Conservation (phyloP, 2,888 invertebrate species). For the Nemapogon koenigi region DNA sequence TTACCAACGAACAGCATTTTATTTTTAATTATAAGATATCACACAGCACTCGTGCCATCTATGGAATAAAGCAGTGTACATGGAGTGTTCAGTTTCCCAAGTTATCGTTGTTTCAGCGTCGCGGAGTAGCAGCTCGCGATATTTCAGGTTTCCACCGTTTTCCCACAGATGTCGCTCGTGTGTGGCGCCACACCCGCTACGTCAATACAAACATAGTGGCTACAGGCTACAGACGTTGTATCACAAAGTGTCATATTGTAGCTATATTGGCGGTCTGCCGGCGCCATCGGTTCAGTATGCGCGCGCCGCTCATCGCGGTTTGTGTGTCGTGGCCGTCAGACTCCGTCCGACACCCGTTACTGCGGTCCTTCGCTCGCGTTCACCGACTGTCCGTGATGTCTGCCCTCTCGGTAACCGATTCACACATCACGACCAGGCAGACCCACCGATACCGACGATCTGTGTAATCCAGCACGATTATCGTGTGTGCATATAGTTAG, state of each 20-base stretch:
- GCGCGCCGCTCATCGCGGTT: constrained; percentile 32
- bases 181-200: constrained; percentile 21
- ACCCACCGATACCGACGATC: no score
- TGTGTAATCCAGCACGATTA: no score
- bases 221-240: no score
- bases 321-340: constrained; percentile 44
- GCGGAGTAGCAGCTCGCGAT: no score
- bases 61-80: not conserved
- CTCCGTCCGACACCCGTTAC: constrained; percentile 29
- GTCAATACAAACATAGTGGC: constrained; percentile 54
- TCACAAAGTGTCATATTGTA: no score
- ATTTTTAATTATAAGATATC: no score
- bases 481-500: no score
- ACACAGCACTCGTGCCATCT: no score
- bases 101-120: constrained; percentile 27
- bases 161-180: constrained; percentile 23
- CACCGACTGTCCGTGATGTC: constrained; percentile 31
- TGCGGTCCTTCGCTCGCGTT: constrained; percentile 36
- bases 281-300: constrained; percentile 30
- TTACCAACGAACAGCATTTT: no score
- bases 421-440: no score
- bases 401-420: no score
- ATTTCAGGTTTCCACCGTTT: not conserved
- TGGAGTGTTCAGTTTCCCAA: constrained; percentile 28
- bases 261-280: no score